Evolutionary conservation across 2,113 vertebrate genomes (phyloP), one percentile per base, ranked within the genome.

Genomic region (Malurus elegans): DNA sequence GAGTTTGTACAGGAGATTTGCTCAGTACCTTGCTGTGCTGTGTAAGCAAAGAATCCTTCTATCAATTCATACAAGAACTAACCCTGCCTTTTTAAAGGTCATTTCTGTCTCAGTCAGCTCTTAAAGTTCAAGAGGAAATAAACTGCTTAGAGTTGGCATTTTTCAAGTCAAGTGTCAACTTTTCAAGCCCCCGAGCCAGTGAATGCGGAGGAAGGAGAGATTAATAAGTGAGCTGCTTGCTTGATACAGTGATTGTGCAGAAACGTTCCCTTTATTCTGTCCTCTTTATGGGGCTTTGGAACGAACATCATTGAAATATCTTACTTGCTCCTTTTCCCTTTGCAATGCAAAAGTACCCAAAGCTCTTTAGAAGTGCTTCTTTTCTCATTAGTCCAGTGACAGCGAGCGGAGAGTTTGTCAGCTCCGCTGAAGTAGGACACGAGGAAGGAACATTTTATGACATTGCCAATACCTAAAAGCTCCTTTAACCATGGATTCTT

Each of bases 71-170:
- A 95, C 96, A 94, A 86, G 97, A 95, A 76, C 93, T 96, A 95
- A 96, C 96, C 97, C 87, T 96, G 96, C 97, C 96, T 97, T 95
- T 97, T 95, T 97, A 98, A 98, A 98, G 98, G 98, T 97, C 96
- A 96, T 19, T 94, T 92, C 95, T 98, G 96, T 98, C 97, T 97
- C 88, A 89, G 96, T 95, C 96, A 96, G 95, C 92, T 97, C 97
- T 97, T 97, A 97, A 97, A 98, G 98, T 98, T 98, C 97, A 97
- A 94, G 97, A 98, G 97, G 97, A 98, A 97, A 98, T 97, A 97
- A 98, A 97, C 97, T 97, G 96, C 97, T 97, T 86, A 76, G 96
- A 96, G 97, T 96, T 98, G 97, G 97, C 97, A 97, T 98, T 98
- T 98, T 96, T 98, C 97, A 97, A 98, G 97, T 96, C 96, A 93